Percentiles rank a stretch among this genome's conserved stretches.
phyloP scores from a whole-genome alignment of 2,113 vertebrate species.

The Seriola quinqueradiata region DNA sequence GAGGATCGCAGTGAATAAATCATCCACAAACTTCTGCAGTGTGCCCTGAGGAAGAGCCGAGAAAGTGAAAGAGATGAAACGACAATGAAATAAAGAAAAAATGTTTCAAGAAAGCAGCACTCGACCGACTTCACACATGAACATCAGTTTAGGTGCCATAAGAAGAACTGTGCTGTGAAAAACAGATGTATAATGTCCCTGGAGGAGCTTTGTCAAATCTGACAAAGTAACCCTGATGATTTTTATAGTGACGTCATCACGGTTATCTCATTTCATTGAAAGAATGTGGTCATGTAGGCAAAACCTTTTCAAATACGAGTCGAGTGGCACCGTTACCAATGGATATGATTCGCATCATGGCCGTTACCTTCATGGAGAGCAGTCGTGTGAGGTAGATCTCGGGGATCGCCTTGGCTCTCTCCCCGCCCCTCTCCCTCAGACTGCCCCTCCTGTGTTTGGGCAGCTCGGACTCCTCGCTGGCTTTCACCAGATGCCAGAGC shows the following conservation, averaged over 20 bases:
- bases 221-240: too few relatives aligned
- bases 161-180: too few relatives aligned
- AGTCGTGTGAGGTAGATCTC: slow-evolving; percentile 98
- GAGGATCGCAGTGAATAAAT: slow-evolving; percentile 96
- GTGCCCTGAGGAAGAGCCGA: slow-evolving; percentile 87
- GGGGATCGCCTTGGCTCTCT: slow-evolving; percentile 95
- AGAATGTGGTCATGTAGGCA: neutral
- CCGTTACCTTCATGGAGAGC: slow-evolving; percentile 95
- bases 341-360: neutral
- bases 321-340: too few relatives aligned
- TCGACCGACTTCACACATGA: too few relatives aligned
- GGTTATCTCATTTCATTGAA: neutral
- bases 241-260: too few relatives aligned
- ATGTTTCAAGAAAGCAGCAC: too few relatives aligned
- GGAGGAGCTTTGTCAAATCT: too few relatives aligned
- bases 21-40: slow-evolving; percentile 97
- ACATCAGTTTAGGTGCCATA: too few relatives aligned
- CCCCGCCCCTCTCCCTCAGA: slow-evolving; percentile 92
- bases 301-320: neutral
- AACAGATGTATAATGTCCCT: too few relatives aligned
- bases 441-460: slow-evolving; percentile 94
- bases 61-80: neutral
- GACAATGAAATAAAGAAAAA: neutral
- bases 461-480: slow-evolving; percentile 94
- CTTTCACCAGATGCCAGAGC: slow-evolving; percentile 97